Evolutionary conservation across 2,888 invertebrate species (phyloP).

Genomic region (Alloplasta piceator): DNA sequence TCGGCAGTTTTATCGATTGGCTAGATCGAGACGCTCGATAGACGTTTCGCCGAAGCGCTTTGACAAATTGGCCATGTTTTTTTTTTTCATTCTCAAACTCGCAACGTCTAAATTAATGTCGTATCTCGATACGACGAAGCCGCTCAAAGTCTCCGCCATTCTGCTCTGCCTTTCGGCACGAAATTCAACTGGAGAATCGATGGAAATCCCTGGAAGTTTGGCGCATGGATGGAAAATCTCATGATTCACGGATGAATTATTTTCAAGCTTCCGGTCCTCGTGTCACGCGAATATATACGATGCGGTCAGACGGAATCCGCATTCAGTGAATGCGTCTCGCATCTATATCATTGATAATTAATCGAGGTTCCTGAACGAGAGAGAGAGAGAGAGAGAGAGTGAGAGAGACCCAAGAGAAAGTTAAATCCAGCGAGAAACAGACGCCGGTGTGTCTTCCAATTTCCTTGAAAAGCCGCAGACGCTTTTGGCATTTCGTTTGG

Average conservation of each 20-base stretch:
- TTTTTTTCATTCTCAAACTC: background rate
- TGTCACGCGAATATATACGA: slow-evolving; percentile 41
- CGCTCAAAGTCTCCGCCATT: slow-evolving; percentile 34
- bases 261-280: slow-evolving; percentile 52
- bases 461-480: slow-evolving; percentile 68
- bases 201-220: background rate
- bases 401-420: background rate
- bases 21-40: slow-evolving; percentile 58
- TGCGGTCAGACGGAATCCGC: slow-evolving; percentile 43
- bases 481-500: slow-evolving; percentile 39
- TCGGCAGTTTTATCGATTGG: slow-evolving; percentile 38
- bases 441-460: slow-evolving; percentile 59
- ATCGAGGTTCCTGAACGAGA: slow-evolving; percentile 42
- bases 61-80: slow-evolving; percentile 50
- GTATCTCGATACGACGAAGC: too few relatives aligned
- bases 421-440: slow-evolving; percentile 29
- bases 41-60: slow-evolving; percentile 47
- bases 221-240: slow-evolving; percentile 10
- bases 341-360: slow-evolving; percentile 59
- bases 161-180: slow-evolving; percentile 45
- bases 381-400: background rate
- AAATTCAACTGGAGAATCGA: slow-evolving; percentile 34
- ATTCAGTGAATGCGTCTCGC: slow-evolving; percentile 46
- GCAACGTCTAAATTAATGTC: too few relatives aligned
- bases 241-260: slow-evolving; percentile 62